phyloP scores from a whole-genome alignment of 2,113 vertebrate genomes.

The Gallinago media region DNA sequence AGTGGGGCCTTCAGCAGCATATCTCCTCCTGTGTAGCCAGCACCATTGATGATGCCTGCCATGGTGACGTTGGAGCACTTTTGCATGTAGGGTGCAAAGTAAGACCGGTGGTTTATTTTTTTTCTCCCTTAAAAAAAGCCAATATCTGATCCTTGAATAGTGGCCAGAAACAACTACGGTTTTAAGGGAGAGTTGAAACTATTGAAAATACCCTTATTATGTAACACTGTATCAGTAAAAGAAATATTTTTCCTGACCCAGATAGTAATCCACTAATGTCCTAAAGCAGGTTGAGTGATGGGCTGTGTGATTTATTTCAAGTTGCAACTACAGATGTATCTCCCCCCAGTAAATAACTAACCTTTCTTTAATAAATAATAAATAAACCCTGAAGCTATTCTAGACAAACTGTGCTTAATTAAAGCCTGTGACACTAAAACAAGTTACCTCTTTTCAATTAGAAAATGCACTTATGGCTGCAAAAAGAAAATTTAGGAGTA shows the following conservation, averaged over 20 bases:
- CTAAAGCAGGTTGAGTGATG: conserved; percentile 17
- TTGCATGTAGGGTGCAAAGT: background rate
- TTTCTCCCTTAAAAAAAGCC: background rate
- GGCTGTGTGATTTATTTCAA: background rate
- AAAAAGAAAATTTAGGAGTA: background rate
- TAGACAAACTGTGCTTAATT: conserved; percentile 50
- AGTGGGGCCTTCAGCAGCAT: background rate
- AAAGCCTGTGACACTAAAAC: conserved; percentile 27
- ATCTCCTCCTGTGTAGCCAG: background rate
- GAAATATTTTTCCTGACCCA: background rate
- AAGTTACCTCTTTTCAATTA: conserved; percentile 38
- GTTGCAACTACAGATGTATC: background rate
- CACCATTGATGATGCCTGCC: fast-evolving
- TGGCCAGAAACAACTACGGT: background rate
- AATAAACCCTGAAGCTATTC: conserved; percentile 39
- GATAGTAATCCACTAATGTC: background rate
- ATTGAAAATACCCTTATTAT: background rate
- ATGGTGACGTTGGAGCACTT: fast-evolving
- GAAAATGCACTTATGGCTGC: background rate
- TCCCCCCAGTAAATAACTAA: conserved; percentile 23
- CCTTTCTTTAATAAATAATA: conserved; percentile 64
- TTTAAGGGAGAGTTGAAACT: background rate
- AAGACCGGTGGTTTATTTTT: background rate
- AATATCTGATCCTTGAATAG: background rate
- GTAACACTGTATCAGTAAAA: background rate